Evolutionary conservation across 2,797 vertebrate species (phyloP).

Genomic region (Geotria australis): DNA sequence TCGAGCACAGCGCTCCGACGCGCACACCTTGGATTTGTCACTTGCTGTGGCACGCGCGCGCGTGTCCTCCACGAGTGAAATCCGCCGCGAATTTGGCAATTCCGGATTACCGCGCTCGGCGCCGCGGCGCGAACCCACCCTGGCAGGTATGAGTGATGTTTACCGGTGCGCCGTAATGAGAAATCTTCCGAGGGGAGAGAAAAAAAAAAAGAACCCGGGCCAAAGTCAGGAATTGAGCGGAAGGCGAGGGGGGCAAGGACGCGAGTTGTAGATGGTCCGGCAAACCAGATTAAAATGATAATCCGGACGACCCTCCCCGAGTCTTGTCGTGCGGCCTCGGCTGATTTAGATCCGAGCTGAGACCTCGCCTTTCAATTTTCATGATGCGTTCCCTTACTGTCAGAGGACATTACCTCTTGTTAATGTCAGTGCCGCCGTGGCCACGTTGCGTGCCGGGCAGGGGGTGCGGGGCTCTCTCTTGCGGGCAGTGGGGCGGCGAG

Average conservation of each 20-base stretch:
- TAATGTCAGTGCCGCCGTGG: neutral
- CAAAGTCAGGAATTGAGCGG: neutral
- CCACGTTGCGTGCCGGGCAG: neutral
- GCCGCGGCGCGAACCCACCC: too few relatives aligned
- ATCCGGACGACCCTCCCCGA: neutral
- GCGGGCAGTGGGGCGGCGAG: too few relatives aligned
- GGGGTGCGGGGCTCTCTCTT: neutral
- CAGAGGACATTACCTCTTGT: neutral
- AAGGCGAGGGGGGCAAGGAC: too few relatives aligned
- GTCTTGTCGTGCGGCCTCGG: neutral
- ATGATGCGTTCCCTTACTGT: neutral
- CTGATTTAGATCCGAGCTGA: neutral
- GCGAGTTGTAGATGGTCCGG: neutral
- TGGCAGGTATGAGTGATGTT: too few relatives aligned
- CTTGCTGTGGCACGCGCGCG: too few relatives aligned
- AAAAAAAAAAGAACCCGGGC: too few relatives aligned
- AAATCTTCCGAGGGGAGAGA: neutral
- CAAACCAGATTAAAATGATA: neutral
- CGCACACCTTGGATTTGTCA: too few relatives aligned
- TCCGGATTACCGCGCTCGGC: too few relatives aligned
- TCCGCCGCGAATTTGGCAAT: too few relatives aligned
- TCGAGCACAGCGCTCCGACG: too few relatives aligned
- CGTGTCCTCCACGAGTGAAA: too few relatives aligned
- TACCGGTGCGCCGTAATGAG: neutral
- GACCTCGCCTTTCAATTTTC: neutral